Evolutionary conservation across 2,113 vertebrate species (phyloP).

Genomic region (Phylloscopus trochilus): DNA sequence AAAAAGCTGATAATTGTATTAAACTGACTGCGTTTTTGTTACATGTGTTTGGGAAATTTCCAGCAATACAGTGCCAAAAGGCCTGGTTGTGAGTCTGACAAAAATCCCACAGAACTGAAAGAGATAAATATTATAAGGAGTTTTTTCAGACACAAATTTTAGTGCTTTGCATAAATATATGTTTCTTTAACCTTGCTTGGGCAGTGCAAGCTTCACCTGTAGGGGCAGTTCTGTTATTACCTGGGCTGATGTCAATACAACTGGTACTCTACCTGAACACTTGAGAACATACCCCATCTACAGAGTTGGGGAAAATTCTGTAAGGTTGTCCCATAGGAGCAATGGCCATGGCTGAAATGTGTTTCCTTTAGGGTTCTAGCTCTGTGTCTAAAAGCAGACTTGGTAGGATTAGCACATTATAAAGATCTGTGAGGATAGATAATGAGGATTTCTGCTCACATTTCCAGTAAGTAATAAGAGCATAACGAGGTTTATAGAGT

Average conservation of each 20-base stretch:
- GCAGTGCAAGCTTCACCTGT: not conserved
- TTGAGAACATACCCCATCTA: not conserved
- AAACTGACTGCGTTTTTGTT: constrained; percentile 76
- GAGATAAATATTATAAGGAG: constrained; percentile 39
- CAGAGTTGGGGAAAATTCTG: not conserved
- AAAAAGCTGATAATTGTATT: constrained; percentile 80
- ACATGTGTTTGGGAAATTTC: constrained; percentile 77
- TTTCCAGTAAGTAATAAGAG: constrained; percentile 48
- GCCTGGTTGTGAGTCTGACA: constrained; percentile 68
- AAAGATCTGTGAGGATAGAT: not conserved
- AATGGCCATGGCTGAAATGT: not conserved
- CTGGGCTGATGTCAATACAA: fast-evolving
- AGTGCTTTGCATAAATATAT: not conserved
- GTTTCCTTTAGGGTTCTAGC: not conserved
- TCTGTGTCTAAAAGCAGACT: not conserved
- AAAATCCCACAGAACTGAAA: constrained; percentile 49
- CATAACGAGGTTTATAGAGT: constrained; percentile 48
- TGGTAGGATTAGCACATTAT: not conserved
- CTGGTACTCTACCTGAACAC: not conserved
- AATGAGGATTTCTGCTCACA: constrained; percentile 45
- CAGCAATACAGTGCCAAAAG: constrained; percentile 73
- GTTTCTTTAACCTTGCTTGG: not conserved
- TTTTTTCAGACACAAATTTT: not conserved
- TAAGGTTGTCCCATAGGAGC: not conserved
- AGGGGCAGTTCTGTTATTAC: not conserved